phyloP scores from a whole-genome alignment of 2,888 invertebrate species.

The Zonitis immaculata region DNA sequence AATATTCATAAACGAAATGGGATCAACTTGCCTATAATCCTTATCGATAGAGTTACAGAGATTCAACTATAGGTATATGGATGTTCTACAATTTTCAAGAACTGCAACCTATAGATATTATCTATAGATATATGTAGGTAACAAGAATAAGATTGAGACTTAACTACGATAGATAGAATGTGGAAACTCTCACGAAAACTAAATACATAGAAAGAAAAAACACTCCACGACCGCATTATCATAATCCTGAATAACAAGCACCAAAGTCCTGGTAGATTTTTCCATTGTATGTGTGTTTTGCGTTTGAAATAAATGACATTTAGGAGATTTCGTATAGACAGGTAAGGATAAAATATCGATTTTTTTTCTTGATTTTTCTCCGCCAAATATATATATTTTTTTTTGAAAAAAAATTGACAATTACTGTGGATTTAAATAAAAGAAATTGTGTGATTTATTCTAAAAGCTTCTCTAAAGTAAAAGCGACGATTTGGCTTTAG shows the following conservation, averaged over 20 bases:
- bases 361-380: background rate
- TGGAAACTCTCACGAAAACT: background rate
- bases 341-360: background rate
- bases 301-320: background rate
- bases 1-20: background rate
- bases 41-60: background rate
- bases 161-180: too few species aligned
- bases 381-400: too few species aligned
- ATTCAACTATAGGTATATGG: background rate
- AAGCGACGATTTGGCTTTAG: too few species aligned
- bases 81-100: background rate
- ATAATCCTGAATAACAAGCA: constrained; percentile 11
- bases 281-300: background rate
- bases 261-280: background rate
- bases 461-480: too few species aligned
- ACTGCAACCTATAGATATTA: too few species aligned
- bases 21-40: background rate
- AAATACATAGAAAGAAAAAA: background rate
- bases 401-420: background rate
- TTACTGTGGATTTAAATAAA: background rate
- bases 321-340: background rate
- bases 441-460: too few species aligned
- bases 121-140: too few species aligned
- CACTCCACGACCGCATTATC: constrained; percentile 4
- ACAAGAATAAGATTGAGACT: too few species aligned